Evolutionary conservation across 1,140 invertebrate species (phyloP), one percentile per base, ranked within the genome.

Genomic region (Orchestia grillus): DNA sequence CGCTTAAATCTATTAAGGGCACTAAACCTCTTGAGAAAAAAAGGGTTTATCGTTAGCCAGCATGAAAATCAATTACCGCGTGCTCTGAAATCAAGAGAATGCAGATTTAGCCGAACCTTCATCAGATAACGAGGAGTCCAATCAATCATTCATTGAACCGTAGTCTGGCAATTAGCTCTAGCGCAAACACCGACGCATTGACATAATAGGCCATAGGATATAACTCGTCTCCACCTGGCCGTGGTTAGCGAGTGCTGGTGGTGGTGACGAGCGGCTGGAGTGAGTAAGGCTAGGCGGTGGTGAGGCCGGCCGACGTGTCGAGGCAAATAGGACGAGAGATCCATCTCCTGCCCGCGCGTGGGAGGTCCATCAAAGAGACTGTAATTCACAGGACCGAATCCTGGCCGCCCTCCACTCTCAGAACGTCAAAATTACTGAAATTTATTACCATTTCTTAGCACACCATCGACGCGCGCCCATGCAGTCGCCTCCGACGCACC

Each of bases 351-450:
- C 23, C 4, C 23, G 88, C 36, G 43, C 28, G 36, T 90, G 88
- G 88, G 88, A 90, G 41, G 88, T 90, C 88, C 88, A 90, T 44
- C n/a, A 44, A 90, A 8, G 41, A 90, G 88, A 90, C n/a, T 44
- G 88, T 90, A 90, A 90, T 90, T 90, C 88, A 90, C 88, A 41
- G 28, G 41, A 1, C n/a, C 88, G 42, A 90, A 90, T 43, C 36
- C 41, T 77, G 88, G 43, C 88, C 88, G n/a, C 88, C 88, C 41
- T 42, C 28, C 88, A 90, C 88, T 44, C 15, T 44, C 88, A 28
- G 88, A 16, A 28, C 88, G 6, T 90, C 88, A 43, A 15, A 90
- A 90, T 42, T 90, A 11, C 28, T 90, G n/a, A 8, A 4, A 44
- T 42, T 90, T 90, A 90, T 90, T 41, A 90, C 4, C 43, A 44